phyloP scores from a whole-genome alignment of 2,888 invertebrate genomes.

The Reticulitermes lucifugus region DNA sequence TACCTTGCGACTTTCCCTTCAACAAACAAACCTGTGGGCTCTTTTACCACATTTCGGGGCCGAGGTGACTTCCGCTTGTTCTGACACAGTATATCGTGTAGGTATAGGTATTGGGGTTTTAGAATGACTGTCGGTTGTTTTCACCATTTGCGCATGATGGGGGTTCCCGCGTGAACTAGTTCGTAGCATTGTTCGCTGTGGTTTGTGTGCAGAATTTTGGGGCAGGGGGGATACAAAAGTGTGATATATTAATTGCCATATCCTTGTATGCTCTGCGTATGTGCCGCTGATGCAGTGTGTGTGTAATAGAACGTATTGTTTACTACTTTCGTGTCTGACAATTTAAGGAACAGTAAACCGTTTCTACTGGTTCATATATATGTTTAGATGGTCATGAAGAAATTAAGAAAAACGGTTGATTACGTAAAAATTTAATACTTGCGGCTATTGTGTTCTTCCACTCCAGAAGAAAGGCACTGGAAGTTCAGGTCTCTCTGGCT shows the following conservation, averaged over 20 bases:
- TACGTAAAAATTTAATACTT: too few relatives aligned
- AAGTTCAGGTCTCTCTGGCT: too few relatives aligned
- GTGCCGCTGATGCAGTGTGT: slow-evolving; percentile 21
- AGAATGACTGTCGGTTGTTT: background rate
- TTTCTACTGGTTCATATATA: too few relatives aligned
- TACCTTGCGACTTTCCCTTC: background rate
- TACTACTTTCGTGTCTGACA: background rate
- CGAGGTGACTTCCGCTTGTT: slow-evolving; percentile 21
- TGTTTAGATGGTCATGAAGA: too few relatives aligned
- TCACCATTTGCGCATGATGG: slow-evolving; percentile 27
- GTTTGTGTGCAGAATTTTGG: background rate
- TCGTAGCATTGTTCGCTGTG: slow-evolving; percentile 10
- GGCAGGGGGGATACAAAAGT: background rate
- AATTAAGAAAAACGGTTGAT: too few relatives aligned
- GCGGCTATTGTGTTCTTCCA: too few relatives aligned
- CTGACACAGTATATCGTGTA: background rate
- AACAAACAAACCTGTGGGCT: background rate
- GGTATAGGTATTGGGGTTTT: background rate
- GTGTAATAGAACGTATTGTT: background rate
- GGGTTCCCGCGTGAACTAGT: background rate
- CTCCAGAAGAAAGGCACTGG: too few relatives aligned
- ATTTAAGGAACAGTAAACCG: too few relatives aligned
- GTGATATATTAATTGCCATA: slow-evolving; percentile 10
- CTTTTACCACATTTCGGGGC: background rate
- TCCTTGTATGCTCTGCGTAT: background rate